A percentile compares a stretch with the other conserved stretches of the same genome.
Conservation (phyloP, 2,113 vertebrate species). For the Aptenodytes forsteri region DNA sequence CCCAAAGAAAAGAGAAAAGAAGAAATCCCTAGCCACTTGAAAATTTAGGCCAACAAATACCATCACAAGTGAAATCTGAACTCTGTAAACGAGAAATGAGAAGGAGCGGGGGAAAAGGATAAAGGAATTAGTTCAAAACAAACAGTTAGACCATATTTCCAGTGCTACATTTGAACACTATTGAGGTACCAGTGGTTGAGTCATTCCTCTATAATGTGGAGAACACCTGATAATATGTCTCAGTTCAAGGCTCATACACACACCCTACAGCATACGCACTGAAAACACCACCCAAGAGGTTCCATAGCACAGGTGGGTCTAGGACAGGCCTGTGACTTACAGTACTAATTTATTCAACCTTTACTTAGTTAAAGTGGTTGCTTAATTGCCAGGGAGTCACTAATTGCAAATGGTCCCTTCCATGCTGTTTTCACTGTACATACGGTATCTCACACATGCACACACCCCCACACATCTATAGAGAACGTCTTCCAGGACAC, state of each 20-base stretch:
- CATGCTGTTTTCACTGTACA: neutral
- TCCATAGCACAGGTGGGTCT: neutral
- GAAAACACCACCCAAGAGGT: neutral
- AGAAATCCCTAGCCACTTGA: neutral
- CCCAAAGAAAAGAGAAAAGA: neutral
- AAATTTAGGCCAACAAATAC: neutral
- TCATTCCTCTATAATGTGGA: neutral
- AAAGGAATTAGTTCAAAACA: neutral
- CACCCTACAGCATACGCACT: neutral
- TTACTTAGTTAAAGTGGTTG: neutral
- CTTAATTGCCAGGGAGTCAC: neutral
- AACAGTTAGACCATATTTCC: neutral
- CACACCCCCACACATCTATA: neutral
- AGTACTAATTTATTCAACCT: neutral
- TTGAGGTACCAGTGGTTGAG: conserved; percentile 44
- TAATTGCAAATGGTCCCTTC: conserved; percentile 4
- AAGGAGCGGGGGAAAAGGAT: neutral
- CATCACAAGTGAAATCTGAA: neutral
- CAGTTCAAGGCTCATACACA: neutral
- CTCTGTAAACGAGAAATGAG: neutral
- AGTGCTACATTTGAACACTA: neutral
- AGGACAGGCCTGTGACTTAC: neutral
- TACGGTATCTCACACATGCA: neutral
- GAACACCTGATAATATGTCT: neutral
- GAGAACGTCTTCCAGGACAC: neutral